These are phyloP conservation scores for Alviniconcha marisindica DNA, from an alignment of 1,140 invertebrate genomes.

Conservation along the genomic window DNA sequence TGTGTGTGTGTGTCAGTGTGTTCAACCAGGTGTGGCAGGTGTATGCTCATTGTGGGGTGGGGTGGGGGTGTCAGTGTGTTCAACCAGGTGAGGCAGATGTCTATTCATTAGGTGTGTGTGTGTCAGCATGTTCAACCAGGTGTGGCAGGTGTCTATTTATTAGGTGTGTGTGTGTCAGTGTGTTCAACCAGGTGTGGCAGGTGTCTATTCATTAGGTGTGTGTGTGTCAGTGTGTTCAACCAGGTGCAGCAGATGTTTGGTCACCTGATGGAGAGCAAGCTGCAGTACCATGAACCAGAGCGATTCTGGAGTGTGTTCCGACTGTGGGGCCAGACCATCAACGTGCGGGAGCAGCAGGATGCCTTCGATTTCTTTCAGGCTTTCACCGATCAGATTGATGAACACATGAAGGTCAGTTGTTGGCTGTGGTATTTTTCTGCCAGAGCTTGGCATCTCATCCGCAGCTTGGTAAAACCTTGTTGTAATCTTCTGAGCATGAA, in stretches of 20 bases:
- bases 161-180: not conserved
- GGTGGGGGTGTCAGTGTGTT: not conserved
- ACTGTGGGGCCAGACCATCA: conserved; percentile 73
- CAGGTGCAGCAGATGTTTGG: conserved; percentile 75
- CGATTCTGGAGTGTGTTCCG: conserved; percentile 74
- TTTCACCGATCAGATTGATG: conserved; percentile 71
- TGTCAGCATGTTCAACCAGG: not conserved
- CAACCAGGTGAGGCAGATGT: not conserved
- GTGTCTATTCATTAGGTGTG: not conserved
- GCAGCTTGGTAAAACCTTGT: too few species aligned
- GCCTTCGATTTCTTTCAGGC: conserved; percentile 75
- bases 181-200: not conserved
- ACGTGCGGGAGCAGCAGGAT: conserved; percentile 73
- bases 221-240: conserved; percentile 68
- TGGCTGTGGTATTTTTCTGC: too few species aligned
- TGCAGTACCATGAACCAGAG: conserved; percentile 74
- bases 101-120: not conserved
- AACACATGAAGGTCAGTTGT: conserved; percentile 66
- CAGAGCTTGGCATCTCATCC: too few species aligned
- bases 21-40: not conserved
- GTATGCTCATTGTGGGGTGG: too few species aligned
- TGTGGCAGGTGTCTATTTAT: not conserved
- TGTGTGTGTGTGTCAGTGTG: not conserved
- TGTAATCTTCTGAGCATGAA: too few species aligned
- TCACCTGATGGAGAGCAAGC: conserved; percentile 72